Base-by-base conservation (phyloP, 2,888 invertebrate species). In the Drosophila picticornis region DNA sequence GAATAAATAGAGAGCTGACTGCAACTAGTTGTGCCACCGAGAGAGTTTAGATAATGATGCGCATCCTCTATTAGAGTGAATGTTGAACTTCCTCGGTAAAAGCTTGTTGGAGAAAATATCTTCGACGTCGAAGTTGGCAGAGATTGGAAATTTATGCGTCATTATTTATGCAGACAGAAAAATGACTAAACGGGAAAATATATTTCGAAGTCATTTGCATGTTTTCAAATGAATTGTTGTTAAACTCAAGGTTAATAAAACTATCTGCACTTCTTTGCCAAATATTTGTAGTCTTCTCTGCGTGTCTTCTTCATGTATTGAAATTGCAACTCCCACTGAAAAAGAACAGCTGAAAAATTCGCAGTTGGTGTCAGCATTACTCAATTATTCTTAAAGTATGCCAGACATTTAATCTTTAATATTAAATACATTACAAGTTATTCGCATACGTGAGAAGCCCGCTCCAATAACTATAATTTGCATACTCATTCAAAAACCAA, bases 31-130 rank as follows among this genome's bases (percentile, higher is more conserved):
- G 52, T 36, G 13, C 43, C 46, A 22, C 11, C 25, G 46, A 34
- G 40, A 31, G 31, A 27, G 46, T 53, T 46, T 67, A 52, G 66
- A 61, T 78, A 80, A 78, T 78, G 66, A 65, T 65, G 80, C 72
- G 62, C 81, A 78, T 78, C 78, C 78, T 78, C 80, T 64, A 72
- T 78, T 72, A 68, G 66, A 76, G 51, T 61, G 57, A 78, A 74
- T 78, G 72, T 65, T 40, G 29, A 67, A 64, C 52, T 77, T 77
- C 75, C 77, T 79, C 13, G n/a, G 38, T 2, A 32, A 29, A 58
- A 70, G 43, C 56, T 27, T 10, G 27, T 10, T 25, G 46, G 46
- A 46, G 46, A 36, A 19, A 19, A 32, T 25, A 38, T 32, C 16
- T 22, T 29, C 16, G 27, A 46, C 57, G 27, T 52, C 57, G 22